Evolutionary conservation across 2,113 vertebrate species (phyloP).

Genomic region (Tenrec ecaudatus): DNA sequence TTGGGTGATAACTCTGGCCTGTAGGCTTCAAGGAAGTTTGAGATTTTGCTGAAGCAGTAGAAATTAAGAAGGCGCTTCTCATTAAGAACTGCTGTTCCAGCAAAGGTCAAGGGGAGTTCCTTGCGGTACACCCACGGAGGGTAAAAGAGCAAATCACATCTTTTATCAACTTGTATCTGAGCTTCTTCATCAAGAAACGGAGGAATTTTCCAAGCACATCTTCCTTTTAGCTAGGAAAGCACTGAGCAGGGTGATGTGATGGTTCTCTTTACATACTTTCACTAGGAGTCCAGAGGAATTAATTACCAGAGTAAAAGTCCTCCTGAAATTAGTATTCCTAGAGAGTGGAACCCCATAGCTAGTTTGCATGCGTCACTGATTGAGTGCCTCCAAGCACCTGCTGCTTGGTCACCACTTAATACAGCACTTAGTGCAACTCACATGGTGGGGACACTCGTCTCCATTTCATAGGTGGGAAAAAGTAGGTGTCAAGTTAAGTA

Average conservation of each 20-base stretch:
- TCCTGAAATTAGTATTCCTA: background rate
- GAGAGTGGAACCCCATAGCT: background rate
- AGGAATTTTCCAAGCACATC: background rate
- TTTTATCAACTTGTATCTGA: background rate
- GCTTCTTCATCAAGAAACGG: slow-evolving; percentile 25
- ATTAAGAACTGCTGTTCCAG: slow-evolving; percentile 8
- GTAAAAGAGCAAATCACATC: background rate
- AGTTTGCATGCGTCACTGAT: background rate
- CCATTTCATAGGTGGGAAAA: background rate
- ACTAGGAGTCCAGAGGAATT: background rate
- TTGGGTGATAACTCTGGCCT: slow-evolving; percentile 2
- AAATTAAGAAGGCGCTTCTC: slow-evolving; percentile 47
- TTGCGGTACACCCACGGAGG: background rate
- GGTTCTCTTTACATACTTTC: slow-evolving; percentile 13
- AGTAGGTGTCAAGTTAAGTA: background rate
- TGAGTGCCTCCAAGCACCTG: background rate
- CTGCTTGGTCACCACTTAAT: slow-evolving; percentile 7
- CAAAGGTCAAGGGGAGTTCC: background rate
- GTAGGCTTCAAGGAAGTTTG: slow-evolving; percentile 38
- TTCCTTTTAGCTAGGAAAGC: slow-evolving; percentile 40
- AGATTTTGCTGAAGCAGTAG: slow-evolving; percentile 35
- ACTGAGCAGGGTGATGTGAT: background rate
- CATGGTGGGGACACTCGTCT: background rate
- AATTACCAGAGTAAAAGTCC: background rate
- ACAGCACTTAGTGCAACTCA: background rate